phyloP scores from a whole-genome alignment of 2,113 vertebrate species.

The Mesocricetus auratus region DNA sequence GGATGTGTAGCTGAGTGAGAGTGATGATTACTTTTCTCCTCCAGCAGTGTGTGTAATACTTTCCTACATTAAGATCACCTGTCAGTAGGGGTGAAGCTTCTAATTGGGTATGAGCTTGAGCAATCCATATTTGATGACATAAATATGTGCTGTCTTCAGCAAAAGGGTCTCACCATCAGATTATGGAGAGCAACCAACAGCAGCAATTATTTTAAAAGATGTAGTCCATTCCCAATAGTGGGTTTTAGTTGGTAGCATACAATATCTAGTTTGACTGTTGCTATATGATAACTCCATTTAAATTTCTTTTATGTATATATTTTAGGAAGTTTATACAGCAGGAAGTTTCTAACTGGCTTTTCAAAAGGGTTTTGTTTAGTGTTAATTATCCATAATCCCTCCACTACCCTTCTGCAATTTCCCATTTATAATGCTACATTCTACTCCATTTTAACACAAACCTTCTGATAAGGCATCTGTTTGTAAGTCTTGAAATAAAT shows the following conservation, averaged over 20 bases:
- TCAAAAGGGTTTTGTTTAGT: not conserved
- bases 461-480: not conserved
- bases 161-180: no score
- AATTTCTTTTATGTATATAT: not conserved
- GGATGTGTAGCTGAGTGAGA: not conserved
- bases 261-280: not conserved
- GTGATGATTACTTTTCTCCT: not conserved
- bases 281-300: not conserved
- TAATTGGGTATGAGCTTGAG: not conserved
- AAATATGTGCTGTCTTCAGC: not conserved
- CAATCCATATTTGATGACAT: not conserved
- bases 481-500: not conserved
- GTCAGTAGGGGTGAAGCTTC: not conserved
- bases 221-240: not conserved
- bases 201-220: not conserved
- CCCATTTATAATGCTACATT: not conserved
- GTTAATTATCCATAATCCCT: not conserved
- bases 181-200: not conserved
- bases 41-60: not conserved
- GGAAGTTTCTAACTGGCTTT: not conserved
- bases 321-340: not conserved
- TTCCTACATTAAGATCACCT: not conserved
- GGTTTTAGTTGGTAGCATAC: not conserved
- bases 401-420: not conserved
- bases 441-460: not conserved